These are phyloP conservation scores for Camponotus fellah DNA, from an alignment of 2,888 invertebrate genomes.

Conservation along the genomic window DNA sequence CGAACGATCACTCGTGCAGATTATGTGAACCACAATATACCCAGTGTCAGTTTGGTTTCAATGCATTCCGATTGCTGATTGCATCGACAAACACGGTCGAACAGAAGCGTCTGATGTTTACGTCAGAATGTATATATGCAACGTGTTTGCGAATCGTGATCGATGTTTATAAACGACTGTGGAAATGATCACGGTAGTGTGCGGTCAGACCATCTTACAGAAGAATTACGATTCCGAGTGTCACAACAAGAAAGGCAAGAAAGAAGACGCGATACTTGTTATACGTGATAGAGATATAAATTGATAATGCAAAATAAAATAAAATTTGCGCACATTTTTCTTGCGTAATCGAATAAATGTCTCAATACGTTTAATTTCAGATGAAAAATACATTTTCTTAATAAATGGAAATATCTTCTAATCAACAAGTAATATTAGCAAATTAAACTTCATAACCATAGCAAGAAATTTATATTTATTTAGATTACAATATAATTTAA, in stretches of 20 bases:
- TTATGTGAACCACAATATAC: slow-evolving; percentile 11
- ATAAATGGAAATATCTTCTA: neutral
- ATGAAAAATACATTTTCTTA: neutral
- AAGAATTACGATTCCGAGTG: slow-evolving; percentile 3
- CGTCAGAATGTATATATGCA: slow-evolving; percentile 3
- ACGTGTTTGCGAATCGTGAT: slow-evolving; percentile 11
- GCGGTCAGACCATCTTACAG: neutral
- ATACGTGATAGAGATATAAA: neutral
- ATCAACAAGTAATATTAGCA: neutral
- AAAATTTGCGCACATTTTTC: neutral
- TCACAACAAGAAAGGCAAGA: neutral
- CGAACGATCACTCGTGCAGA: neutral
- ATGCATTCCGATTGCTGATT: slow-evolving; percentile 3
- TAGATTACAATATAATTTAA: slow-evolving; percentile 14
- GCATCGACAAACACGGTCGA: neutral
- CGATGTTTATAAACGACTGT: slow-evolving; percentile 25
- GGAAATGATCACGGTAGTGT: neutral
- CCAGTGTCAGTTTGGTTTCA: slow-evolving; percentile 8
- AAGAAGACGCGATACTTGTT: neutral
- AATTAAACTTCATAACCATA: neutral
- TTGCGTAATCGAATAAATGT: neutral
- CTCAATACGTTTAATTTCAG: neutral
- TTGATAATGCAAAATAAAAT: slow-evolving; percentile 9
- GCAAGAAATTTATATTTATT: neutral
- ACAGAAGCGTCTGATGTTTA: slow-evolving; percentile 13